Evolutionary conservation across 1,140 invertebrate genomes (phyloP), one percentile per base, ranked within the genome.

Genomic region (Trichonephila clavata): DNA sequence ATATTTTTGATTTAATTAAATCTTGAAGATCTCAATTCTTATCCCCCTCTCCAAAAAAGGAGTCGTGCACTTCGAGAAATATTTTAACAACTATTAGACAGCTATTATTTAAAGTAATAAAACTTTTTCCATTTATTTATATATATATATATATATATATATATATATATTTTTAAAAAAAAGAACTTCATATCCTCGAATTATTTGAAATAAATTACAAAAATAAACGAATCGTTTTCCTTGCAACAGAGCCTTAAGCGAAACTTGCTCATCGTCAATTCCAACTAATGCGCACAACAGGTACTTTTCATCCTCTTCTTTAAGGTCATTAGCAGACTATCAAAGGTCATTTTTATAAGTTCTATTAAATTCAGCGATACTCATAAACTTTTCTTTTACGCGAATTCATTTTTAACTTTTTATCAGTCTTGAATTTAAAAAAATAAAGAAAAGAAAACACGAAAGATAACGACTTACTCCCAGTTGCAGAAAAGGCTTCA

Each of bases 321-420:
- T 10, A 83, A 59, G 50, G 81, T 83, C 50, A 83, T 83, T 83
- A 83, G 81, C 39, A 57, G 21, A n/a, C 43, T 59, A 77, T 39
- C 71, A 20, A 39, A 77, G 71, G 71, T 39, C 71, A 77, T 20
- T 59, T 57, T 83, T 83, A 83, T 59, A 59, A 83, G 50, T 21
- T 24, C 43, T 83, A 59, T 83, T 50, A 83, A 83, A 83, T 16
- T 14, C 21, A 59, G 24, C 43, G 20, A 57, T 83, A 20, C 81
- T 83, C 21, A 83, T 59, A 83, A 24, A 5, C n/a, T 18, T 83
- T 83, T 43, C 24, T 77, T 83, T 24, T 18, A 84, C 20, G 27
- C 8, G 86, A 65, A 63, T 63, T 87, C 86, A 63, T 87, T 83
- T 57, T 57, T n/a, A 7, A 24, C 81, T 59, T 50, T 87, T 87